These are phyloP conservation scores for Anguilla anguilla DNA, from an alignment of 2,797 vertebrate species.

Conservation along the genomic window DNA sequence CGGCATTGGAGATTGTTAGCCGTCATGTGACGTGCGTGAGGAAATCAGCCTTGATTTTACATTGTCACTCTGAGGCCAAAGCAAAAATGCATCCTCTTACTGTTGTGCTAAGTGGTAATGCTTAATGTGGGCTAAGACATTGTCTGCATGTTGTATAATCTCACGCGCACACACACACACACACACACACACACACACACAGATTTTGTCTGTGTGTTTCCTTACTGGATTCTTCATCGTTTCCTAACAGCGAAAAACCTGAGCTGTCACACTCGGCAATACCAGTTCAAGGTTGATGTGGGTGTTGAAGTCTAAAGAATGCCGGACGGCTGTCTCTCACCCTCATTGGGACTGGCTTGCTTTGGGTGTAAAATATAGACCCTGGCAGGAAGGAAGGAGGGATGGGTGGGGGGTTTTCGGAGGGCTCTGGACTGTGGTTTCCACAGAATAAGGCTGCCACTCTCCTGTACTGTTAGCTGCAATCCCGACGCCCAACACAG, in stretches of 20 bases:
- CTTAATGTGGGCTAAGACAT: background rate
- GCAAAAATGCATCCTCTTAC: slow-evolving; percentile 46
- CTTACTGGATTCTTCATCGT: background rate
- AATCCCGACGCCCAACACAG: slow-evolving; percentile 57
- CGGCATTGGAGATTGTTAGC: slow-evolving; percentile 59
- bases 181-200: too few relatives aligned
- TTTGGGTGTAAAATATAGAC: slow-evolving; percentile 74
- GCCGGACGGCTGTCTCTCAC: slow-evolving; percentile 70
- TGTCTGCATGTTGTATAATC: background rate
- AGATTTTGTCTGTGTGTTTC: background rate
- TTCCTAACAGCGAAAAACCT: background rate
- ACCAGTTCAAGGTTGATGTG: slow-evolving; percentile 44
- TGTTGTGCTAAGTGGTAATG: slow-evolving; percentile 24
- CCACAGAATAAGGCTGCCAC: slow-evolving; percentile 71
- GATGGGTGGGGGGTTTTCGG: slow-evolving; percentile 62
- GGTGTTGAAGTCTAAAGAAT: slow-evolving; percentile 52
- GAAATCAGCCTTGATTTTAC: slow-evolving; percentile 23
- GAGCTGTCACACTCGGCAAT: background rate
- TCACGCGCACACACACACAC: too few relatives aligned
- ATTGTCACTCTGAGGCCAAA: background rate
- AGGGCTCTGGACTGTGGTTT: slow-evolving; percentile 63
- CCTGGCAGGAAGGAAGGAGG: slow-evolving; percentile 77
- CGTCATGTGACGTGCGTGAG: slow-evolving; percentile 47
- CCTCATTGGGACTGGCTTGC: slow-evolving; percentile 62
- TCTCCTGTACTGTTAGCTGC: slow-evolving; percentile 76